Percentiles rank a stretch among this genome's conserved stretches.
Conservation (phyloP, 1,140 invertebrate genomes). For the Oscheius sp. region DNA sequence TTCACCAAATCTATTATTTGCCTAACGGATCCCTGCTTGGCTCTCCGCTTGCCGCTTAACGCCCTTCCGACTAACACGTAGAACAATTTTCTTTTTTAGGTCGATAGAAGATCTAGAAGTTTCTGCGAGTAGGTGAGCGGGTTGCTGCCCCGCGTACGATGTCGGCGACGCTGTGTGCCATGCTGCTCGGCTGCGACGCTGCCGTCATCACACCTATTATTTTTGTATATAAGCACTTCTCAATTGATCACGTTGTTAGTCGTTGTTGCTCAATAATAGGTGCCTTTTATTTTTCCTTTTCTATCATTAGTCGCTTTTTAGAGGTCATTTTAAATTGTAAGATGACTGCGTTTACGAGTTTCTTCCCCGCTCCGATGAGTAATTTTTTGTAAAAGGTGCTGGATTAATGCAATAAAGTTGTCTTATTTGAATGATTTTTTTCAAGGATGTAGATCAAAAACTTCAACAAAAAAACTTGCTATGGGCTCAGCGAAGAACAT, state of each 20-base stretch:
- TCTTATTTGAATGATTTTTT: too few species aligned
- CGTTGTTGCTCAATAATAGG: constrained; percentile 6
- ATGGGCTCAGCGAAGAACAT: too few species aligned
- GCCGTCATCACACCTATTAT: neutral
- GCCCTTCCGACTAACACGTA: neutral
- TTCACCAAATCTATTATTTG: neutral
- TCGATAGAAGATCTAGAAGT: neutral
- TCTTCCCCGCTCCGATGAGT: neutral
- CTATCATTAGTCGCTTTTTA: neutral
- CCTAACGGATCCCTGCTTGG: neutral
- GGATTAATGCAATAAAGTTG: too few species aligned
- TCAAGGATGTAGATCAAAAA: too few species aligned
- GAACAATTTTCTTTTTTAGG: neutral
- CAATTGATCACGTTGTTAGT: neutral
- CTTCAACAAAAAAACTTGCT: too few species aligned
- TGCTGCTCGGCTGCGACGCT: neutral
- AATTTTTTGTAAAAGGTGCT: too few species aligned
- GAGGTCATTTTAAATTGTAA: neutral
- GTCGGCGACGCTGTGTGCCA: neutral
- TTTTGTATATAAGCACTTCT: constrained; percentile 11
- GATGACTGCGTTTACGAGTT: neutral
- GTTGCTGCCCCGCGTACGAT: too few species aligned
- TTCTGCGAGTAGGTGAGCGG: neutral
- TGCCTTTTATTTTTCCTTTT: too few species aligned
- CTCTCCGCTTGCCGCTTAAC: neutral